Conservation (phyloP, 2,888 invertebrate genomes). For the Metalampra italica region DNA sequence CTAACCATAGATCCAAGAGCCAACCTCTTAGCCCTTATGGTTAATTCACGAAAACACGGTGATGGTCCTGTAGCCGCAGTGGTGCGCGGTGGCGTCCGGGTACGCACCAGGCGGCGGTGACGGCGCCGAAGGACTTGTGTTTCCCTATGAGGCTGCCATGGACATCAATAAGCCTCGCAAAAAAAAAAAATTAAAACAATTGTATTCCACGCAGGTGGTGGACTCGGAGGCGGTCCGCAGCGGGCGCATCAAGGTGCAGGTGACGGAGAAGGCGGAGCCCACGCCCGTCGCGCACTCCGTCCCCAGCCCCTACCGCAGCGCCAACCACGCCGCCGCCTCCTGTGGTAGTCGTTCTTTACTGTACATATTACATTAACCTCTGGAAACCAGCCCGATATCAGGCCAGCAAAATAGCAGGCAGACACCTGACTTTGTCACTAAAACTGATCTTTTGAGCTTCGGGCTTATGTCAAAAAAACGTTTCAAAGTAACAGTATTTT, state of each 20-base stretch:
- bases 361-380: background rate
- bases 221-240: slow-evolving; percentile 75
- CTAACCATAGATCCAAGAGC: too few relatives aligned
- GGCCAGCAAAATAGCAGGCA: too few relatives aligned
- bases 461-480: too few relatives aligned
- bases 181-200: too few relatives aligned
- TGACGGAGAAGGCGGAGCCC: slow-evolving; percentile 75
- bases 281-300: slow-evolving; percentile 42
- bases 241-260: slow-evolving; percentile 79
- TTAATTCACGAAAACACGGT: slow-evolving; percentile 77
- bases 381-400: too few relatives aligned
- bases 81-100: slow-evolving; percentile 79
- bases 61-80: slow-evolving; percentile 84
- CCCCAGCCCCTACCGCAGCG: slow-evolving; percentile 69
- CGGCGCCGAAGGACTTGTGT: too few relatives aligned
- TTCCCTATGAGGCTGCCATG: too few relatives aligned
- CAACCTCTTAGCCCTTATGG: too few relatives aligned
- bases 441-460: too few relatives aligned
- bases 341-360: slow-evolving; percentile 60
- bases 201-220: slow-evolving; percentile 80
- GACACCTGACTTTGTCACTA: too few relatives aligned
- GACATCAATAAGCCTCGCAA: too few relatives aligned
- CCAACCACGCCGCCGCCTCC: slow-evolving; percentile 77
- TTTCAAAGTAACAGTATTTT: too few relatives aligned
- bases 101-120: slow-evolving; percentile 85